Evolutionary conservation across 1,140 invertebrate genomes (phyloP).

Genomic region (Aphidius ervi): DNA sequence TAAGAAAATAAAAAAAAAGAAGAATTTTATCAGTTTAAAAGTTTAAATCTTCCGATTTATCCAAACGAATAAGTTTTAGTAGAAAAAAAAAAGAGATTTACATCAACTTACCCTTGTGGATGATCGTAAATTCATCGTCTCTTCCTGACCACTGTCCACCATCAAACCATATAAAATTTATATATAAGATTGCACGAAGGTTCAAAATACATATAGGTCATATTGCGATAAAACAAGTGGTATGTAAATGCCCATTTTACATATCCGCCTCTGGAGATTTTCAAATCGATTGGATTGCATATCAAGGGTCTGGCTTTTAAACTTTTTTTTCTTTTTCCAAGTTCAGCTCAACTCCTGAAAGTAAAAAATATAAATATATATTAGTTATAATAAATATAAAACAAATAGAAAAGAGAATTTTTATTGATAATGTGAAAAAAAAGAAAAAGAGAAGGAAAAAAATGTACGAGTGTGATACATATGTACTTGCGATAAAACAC

Average conservation of each 20-base stretch:
- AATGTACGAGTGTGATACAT: constrained; percentile 11
- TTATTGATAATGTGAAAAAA: constrained; percentile 5
- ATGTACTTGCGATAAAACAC: constrained; percentile 21
- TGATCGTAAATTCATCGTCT: constrained; percentile 37
- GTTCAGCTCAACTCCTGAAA: too few species aligned
- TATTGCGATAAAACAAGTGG: constrained; percentile 35
- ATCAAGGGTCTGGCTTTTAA: constrained; percentile 6
- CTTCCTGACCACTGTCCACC: constrained; percentile 23
- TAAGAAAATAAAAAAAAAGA: background rate
- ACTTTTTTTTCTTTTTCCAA: background rate
- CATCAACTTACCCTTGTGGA: constrained; percentile 19
- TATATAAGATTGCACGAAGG: constrained; percentile 5
- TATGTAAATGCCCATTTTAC: constrained; percentile 42
- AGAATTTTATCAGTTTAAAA: constrained; percentile 6
- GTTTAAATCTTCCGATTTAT: background rate
- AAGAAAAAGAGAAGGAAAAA: too few species aligned
- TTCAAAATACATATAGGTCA: constrained; percentile 17
- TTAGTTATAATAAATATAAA: too few species aligned
- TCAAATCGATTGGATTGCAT: constrained; percentile 24
- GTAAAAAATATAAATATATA: too few species aligned
- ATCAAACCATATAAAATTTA: background rate
- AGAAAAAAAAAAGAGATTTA: constrained; percentile 8
- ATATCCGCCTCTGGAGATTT: constrained; percentile 23
- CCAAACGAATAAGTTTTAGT: background rate
- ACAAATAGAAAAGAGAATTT: constrained; percentile 9